Percentiles rank a stretch among this genome's conserved stretches.
These are phyloP conservation scores for Eupeodes luniger DNA, from an alignment of 2,888 invertebrate species.

Conservation along the genomic window DNA sequence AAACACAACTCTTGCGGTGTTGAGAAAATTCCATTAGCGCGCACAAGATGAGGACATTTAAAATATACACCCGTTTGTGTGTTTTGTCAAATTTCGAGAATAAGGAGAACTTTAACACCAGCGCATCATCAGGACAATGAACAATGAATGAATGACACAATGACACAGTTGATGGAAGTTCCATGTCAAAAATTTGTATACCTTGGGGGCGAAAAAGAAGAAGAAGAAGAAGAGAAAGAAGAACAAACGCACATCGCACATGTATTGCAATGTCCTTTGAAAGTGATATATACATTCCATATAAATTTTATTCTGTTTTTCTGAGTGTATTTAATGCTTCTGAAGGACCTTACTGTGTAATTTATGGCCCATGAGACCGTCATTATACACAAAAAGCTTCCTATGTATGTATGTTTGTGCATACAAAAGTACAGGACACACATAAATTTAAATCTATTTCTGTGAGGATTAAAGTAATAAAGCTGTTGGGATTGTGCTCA, in stretches of 20 bases:
- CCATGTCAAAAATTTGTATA: constrained; percentile 43
- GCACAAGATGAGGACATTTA: constrained; percentile 14
- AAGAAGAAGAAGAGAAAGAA: neutral
- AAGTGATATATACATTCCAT: neutral
- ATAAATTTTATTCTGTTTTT: neutral
- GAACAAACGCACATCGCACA: too few species aligned
- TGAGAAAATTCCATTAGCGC: constrained; percentile 50
- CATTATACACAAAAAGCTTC: constrained; percentile 25
- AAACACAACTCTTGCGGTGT: constrained; percentile 51
- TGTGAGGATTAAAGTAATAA: constrained; percentile 60
- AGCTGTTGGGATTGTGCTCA: neutral
- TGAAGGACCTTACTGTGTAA: constrained; percentile 47
- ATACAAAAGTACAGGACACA: neutral
- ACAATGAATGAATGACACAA: constrained; percentile 23
- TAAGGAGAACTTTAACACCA: constrained; percentile 5
- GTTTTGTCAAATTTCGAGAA: neutral
- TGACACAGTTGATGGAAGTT: constrained; percentile 46
- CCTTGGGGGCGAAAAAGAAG: constrained; percentile 5
- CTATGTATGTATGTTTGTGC: too few species aligned
- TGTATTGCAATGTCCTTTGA: constrained; percentile 23
- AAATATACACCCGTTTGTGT: constrained; percentile 5
- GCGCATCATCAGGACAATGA: neutral
- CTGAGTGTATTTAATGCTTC: constrained; percentile 42
- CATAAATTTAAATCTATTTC: constrained; percentile 61
- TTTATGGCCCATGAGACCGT: constrained; percentile 58